Base-by-base conservation (phyloP, 2,113 vertebrate genomes). In the Lagopus leucura region DNA sequence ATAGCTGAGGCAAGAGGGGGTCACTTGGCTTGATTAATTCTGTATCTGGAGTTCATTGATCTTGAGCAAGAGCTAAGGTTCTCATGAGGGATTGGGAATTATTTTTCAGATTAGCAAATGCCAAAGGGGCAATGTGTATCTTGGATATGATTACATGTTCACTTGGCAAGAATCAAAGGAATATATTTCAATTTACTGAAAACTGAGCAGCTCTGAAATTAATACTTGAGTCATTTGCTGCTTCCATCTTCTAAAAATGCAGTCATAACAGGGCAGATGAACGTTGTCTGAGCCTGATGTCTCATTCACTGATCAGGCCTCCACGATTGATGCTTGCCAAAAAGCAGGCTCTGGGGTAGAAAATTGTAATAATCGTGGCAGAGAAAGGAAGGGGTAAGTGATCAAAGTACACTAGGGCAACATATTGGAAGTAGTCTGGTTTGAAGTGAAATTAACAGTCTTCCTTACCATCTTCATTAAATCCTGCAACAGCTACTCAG, bases 141-240 rank as follows among this genome's bases (percentile, higher is more conserved):
- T 54, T 72, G 65, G 57, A 38, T 77, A 50, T 36, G 47, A 67
- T 64, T 61, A 8, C 32, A 20, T 7, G 34, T 71, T 82, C 61
- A 47, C 81, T 78, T 91, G 93, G 70, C 73, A 84, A 61, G 81
- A 69, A 38, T 66, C 92, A 93, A n/a, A 67, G 50, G 38, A 66
- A 4, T 77, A 4, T 32, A 66, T 48, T 82, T 84, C 10, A 16
- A 25, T 84, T 71, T 92, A 82, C 61, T 40, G 57, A 78, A 84
- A 91, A 61, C 43, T 9, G 17, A 24, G 58, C 63, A 69, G 91
- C 70, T 82, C 48, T 61, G 58, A 89, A 71, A 69, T 52, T 69
- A 84, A 34, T 57, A 3, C 52, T 78, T 78, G 61, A 69, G 63
- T 87, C 84, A 52, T 72, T 84, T 2, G 4, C 77, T 82, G 74